Evolutionary conservation across 1,140 invertebrate genomes (phyloP), one percentile per base, ranked within the genome.

Genomic region (Neuroterus valhalla): DNA sequence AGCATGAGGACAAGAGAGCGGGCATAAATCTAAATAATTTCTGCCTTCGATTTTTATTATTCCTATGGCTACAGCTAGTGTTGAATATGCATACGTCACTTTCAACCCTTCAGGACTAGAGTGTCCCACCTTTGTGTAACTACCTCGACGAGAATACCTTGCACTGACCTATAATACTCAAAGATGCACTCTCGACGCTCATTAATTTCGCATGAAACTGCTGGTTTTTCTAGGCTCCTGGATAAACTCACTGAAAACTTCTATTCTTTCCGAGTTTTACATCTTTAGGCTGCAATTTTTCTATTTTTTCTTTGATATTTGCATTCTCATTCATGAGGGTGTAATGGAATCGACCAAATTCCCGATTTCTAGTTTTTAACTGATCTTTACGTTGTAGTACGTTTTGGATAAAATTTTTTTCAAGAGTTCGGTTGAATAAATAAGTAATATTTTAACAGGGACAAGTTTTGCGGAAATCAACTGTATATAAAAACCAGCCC

Each of bases 11-110:
- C 85, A 86, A 85, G 83, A 86, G 85, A 82, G 74, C 83, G 81
- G 82, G 87, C 88, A 89, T 89, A 89, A 88, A 89, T 89, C 86
- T 89, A 88, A 89, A 89, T 89, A 89, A 89, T 88, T 88, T 89
- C 81, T 85, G 81, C 82, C 79, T 80, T 81, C 82, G 82, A 83
- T 84, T 85, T 87, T 87, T 87, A 86, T 88, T 87, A 84, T 86
- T 86, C 81, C 78, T 81, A 79, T 77, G 76, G 78, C 85, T 82
- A 82, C 76, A 74, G 77, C 74, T 75, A 55, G 38, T 72, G 74
- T 75, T 86, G 86, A 86, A 88, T 88, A 87, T 86, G 79, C 81
- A 87, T 88, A 78, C 77, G 77, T 81, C 71, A 74, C 72, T 76
- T 78, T 79, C 75, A 76, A 68, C 82, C 75, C 80, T 83, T 78